Evolutionary conservation across 2,888 invertebrate genomes (phyloP).

Genomic region (Deroplatys truncata): DNA sequence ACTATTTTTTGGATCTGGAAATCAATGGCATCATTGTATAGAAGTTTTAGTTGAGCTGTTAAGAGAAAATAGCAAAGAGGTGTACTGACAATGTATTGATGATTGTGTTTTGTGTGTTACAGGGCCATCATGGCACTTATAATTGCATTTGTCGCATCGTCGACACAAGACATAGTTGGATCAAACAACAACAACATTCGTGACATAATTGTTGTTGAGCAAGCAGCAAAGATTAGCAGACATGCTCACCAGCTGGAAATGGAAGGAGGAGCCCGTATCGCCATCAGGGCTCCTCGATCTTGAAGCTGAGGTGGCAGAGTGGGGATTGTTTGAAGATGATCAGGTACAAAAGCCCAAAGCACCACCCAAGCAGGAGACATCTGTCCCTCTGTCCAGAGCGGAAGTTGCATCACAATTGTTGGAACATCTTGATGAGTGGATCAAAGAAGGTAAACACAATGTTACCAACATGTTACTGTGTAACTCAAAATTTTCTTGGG

Average conservation of each 20-base stretch:
- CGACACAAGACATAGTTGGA: constrained; percentile 53
- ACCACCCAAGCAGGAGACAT: constrained; percentile 34
- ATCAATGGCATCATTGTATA: too few relatives aligned
- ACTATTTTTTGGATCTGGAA: too few relatives aligned
- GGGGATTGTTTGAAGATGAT: constrained; percentile 40
- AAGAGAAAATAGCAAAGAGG: too few relatives aligned
- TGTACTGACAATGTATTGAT: too few relatives aligned
- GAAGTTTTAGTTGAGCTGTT: too few relatives aligned
- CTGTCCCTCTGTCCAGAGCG: constrained; percentile 43
- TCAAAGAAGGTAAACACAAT: constrained; percentile 57
- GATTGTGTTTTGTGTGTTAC: constrained; percentile 42
- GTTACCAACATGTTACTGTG: too few relatives aligned
- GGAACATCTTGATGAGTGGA: constrained; percentile 63
- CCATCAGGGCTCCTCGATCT: constrained; percentile 45
- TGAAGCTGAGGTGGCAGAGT: constrained; percentile 36
- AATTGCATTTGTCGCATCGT: constrained; percentile 59
- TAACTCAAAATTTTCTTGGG: too few relatives aligned
- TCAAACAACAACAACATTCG: constrained; percentile 33
- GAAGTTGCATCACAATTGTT: constrained; percentile 62
- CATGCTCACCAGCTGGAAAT: constrained; percentile 39
- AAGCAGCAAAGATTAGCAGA: background rate
- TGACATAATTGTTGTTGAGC: constrained; percentile 27
- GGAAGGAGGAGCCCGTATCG: constrained; percentile 54
- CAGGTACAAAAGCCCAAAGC: constrained; percentile 39
- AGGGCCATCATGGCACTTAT: constrained; percentile 82